Base-by-base conservation (phyloP, 1,140 invertebrate genomes). In the Gyrodactylus bullatarudis region DNA sequence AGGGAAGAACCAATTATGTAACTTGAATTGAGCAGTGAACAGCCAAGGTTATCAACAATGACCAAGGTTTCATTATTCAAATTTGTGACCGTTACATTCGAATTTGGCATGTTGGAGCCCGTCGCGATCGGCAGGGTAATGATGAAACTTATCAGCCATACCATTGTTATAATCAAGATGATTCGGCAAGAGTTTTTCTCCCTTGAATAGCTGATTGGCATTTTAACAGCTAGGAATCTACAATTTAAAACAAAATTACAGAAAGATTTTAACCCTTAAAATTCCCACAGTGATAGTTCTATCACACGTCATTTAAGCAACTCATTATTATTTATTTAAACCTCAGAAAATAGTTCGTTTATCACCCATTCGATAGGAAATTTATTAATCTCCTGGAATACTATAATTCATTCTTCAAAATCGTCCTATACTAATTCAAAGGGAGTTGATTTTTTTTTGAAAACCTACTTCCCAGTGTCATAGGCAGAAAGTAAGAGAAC, bases 121-220 rank as follows among this genome's bases (percentile, higher is more conserved):
- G 93, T 83, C 26, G 94, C 88, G 75, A 95, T 91, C 1, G 91
- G 91, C 21, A 88, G 87, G n/a, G 89, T 91, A 76, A 96, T 93
- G 54, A 88, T 87, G 0, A 86, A 86, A 70, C 89, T 92, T 79
- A 93, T 88, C 75, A 88, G 85, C 91, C 91, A 96, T 24, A 92
- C 90, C 74, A 93, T 82, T 26, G 86, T 85, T 77, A 96, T 95
- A 74, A 89, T 94, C 78, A 91, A 79, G 85, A 88, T 88, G 26
- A 92, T 89, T 75, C 91, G 85, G 72, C 86, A 84, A 82, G 88
- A 89, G 83, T 89, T 91, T 83, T 91, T 91, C 83, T 93, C 90
- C 78, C 92, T 91, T 70, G 89, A 88, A 83, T 95, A 96, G 81
- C 91, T 91, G 80, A 95, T 91, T 77, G 91, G 91, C 80, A 89